These are phyloP conservation scores for Nyctalus aviator DNA, from an alignment of 2,797 vertebrate species.

Conservation along the genomic window DNA sequence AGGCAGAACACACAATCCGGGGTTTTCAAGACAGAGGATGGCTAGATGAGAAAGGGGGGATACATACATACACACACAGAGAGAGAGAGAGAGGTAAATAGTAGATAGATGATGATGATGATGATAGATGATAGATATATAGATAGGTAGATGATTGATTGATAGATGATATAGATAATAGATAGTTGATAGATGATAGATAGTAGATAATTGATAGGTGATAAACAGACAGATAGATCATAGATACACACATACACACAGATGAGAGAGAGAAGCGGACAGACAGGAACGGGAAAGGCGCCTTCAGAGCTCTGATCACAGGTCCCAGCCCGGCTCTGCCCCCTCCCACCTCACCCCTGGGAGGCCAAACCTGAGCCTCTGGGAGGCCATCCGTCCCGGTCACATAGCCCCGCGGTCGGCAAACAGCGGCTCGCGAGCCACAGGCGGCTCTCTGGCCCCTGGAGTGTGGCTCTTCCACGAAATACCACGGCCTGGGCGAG, in stretches of 20 bases:
- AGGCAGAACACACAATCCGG: slow-evolving; percentile 46
- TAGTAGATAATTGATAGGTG: too few relatives aligned
- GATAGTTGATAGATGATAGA: neutral
- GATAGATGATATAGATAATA: neutral
- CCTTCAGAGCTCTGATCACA: too few relatives aligned
- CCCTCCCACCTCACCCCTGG: neutral
- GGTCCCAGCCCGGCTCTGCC: neutral
- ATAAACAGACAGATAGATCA: neutral
- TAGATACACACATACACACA: too few relatives aligned
- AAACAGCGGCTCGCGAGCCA: too few relatives aligned
- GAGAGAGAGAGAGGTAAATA: neutral
- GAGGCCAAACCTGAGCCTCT: neutral
- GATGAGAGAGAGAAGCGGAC: neutral
- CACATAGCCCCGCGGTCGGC: neutral
- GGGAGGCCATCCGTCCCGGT: neutral
- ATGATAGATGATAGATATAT: neutral
- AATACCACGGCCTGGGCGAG: too few relatives aligned
- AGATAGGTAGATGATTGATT: neutral
- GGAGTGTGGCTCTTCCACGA: too few relatives aligned
- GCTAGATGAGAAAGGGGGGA: neutral
- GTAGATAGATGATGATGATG: neutral
- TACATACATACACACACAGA: neutral
- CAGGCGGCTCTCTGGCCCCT: too few relatives aligned
- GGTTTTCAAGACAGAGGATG: neutral
- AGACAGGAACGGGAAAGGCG: neutral